Evolutionary conservation across 2,888 invertebrate genomes (phyloP).

Genomic region (Morpho deidamia): DNA sequence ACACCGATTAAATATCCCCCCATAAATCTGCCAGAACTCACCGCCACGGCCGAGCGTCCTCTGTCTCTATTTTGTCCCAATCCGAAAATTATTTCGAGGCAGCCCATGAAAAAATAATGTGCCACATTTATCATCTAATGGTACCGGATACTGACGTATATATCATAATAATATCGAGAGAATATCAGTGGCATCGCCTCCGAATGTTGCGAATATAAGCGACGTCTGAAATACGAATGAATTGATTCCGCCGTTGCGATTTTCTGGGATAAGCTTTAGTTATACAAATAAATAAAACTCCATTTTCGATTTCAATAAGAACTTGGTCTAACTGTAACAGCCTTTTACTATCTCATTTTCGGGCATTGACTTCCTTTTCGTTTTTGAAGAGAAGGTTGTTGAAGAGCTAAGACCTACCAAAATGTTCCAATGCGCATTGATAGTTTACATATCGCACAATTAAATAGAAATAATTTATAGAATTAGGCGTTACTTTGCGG

Average conservation of each 20-base stretch:
- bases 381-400: too few species aligned
- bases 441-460: too few species aligned
- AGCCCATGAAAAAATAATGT: slow-evolving; percentile 25
- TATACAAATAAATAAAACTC: neutral
- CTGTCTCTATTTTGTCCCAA: slow-evolving; percentile 27
- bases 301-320: too few species aligned
- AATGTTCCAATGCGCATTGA: too few species aligned
- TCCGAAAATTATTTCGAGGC: slow-evolving; percentile 21
- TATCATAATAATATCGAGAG: slow-evolving; percentile 11
- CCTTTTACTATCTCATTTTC: too few species aligned
- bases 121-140: slow-evolving; percentile 23
- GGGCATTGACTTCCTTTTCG: too few species aligned
- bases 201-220: slow-evolving; percentile 4
- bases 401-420: too few species aligned
- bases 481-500: too few species aligned
- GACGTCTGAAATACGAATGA: slow-evolving; percentile 6
- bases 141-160: slow-evolving; percentile 19
- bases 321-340: too few species aligned
- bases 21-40: slow-evolving; percentile 59
- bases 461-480: too few species aligned
- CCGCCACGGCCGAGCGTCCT: slow-evolving; percentile 26
- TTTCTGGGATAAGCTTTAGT: slow-evolving; percentile 1
- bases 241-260: slow-evolving; percentile 9
- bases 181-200: slow-evolving; percentile 3
- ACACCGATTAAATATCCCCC: slow-evolving; percentile 55